Evolutionary conservation across 2,888 invertebrate species (phyloP), one percentile per base, ranked within the genome.

Genomic region (Cyclophora albipunctata): DNA sequence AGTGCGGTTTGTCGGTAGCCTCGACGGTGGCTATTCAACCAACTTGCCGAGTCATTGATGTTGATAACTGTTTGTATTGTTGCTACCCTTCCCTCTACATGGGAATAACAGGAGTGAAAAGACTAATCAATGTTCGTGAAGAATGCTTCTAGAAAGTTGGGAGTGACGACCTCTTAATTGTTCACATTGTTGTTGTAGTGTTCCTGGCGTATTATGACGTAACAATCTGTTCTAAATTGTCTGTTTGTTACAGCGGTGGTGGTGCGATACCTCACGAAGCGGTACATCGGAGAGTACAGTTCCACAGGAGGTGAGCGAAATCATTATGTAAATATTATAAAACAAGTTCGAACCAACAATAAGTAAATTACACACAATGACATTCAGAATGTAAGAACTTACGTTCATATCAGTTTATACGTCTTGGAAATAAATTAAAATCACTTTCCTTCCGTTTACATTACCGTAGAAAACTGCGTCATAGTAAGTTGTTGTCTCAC

Each of bases 251-350:
- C 92, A 94, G 94, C 94, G 72, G 93, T 94, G 69, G 93, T 93
- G 61, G 94, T 94, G 72, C 91, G 94, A 71, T 94, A 94, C 84
- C 88, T 94, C 69, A 94, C 94, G 58, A 93, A 93, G 83, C 90
- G 94, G 67, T 94, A 94, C 79, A 94, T 94, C 71, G 94, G 94
- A 63, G 94, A 94, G 90, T 94, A 94, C 88, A 94, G 94, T 84
- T 94, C 94, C 55, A 93, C 93, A 64, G 93, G 93, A 81, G 94
- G 94, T 93, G 78, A 92, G 93, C 91, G 57, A 35, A 52, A 53
- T 47, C 7, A 48, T 44, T 47, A 46, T 49, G 45, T 40, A 49
- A 45, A 47, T 49, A 49, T 44, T 45, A 50, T 45, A 44, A 45
- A 47, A 47, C 47, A 43, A 46, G 45, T 20, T 37, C 40, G 50